Percentiles rank a stretch among this genome's conserved stretches.
These are phyloP conservation scores for Heterochromis multidens DNA, from an alignment of 2,113 vertebrate species.

Conservation along the genomic window DNA sequence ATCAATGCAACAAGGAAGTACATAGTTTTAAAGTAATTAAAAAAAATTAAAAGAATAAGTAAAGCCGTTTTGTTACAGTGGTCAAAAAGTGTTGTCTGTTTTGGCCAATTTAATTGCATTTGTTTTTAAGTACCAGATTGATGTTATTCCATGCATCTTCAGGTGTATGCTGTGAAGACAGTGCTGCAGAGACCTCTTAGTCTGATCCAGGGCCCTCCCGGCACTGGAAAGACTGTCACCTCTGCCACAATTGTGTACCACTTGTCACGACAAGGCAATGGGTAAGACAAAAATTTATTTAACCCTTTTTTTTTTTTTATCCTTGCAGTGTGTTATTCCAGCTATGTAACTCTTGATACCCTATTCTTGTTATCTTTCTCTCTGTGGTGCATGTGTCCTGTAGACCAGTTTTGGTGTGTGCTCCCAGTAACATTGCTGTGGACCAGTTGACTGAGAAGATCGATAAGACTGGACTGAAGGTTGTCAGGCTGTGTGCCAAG, in stretches of 20 bases:
- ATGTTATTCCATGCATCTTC: background rate
- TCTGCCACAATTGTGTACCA: constrained; percentile 99
- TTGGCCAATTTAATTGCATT: background rate
- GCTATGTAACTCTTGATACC: background rate
- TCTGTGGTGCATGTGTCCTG: background rate
- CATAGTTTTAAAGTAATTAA: background rate
- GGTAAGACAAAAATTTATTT: constrained; percentile 73
- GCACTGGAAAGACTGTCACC: constrained; percentile 96
- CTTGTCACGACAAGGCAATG: constrained; percentile 94
- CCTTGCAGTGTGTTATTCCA: background rate
- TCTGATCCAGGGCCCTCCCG: constrained; percentile 96
- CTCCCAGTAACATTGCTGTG: constrained; percentile 97
- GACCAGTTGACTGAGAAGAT: constrained; percentile 99
- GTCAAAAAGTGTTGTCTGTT: background rate
- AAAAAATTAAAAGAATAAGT: background rate
- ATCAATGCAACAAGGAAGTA: background rate
- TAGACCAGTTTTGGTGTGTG: constrained; percentile 95
- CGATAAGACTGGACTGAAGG: constrained; percentile 95
- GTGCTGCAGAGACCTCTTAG: constrained; percentile 96
- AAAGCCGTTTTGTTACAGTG: background rate
- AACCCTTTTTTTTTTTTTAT: background rate
- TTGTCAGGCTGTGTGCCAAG: constrained; percentile 96
- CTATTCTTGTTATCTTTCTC: background rate
- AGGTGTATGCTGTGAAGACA: constrained; percentile 98
- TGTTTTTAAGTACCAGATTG: background rate